phyloP scores from a whole-genome alignment of 2,113 vertebrate species.

The Strix aluco region DNA sequence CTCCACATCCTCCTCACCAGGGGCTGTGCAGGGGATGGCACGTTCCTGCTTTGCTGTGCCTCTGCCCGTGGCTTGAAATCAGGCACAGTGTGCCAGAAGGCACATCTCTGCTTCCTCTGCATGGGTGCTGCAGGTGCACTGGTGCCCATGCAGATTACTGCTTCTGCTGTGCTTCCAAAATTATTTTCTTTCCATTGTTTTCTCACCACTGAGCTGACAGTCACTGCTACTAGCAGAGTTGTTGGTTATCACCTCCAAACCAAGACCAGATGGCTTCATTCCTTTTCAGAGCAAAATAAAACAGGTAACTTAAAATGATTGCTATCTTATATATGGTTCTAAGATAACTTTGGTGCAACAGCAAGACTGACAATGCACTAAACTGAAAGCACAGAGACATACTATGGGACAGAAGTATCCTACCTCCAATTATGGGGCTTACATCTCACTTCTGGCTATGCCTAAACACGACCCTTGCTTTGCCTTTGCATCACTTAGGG shows the following conservation, averaged over 20 bases:
- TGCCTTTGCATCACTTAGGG: background rate
- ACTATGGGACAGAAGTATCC: background rate
- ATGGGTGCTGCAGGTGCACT: background rate
- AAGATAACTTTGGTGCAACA: background rate
- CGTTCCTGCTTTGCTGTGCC: fast-evolving
- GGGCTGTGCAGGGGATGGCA: background rate
- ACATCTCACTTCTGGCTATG: background rate
- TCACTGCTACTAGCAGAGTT: background rate
- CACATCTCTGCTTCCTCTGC: background rate
- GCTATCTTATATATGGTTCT: background rate
- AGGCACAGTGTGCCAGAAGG: background rate
- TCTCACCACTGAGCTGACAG: background rate
- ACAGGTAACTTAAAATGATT: background rate
- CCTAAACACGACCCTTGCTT: background rate
- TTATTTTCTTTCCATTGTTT: background rate
- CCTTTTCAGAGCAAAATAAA: background rate
- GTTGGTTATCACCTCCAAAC: background rate
- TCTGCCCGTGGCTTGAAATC: background rate
- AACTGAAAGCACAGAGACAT: background rate
- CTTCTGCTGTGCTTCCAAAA: background rate
- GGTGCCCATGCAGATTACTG: background rate
- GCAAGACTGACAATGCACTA: background rate
- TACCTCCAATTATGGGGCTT: background rate
- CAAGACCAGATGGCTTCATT: background rate
- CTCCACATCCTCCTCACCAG: background rate